Evolutionary conservation across 2,888 invertebrate genomes (phyloP).

Genomic region (Odontocolon sp.): DNA sequence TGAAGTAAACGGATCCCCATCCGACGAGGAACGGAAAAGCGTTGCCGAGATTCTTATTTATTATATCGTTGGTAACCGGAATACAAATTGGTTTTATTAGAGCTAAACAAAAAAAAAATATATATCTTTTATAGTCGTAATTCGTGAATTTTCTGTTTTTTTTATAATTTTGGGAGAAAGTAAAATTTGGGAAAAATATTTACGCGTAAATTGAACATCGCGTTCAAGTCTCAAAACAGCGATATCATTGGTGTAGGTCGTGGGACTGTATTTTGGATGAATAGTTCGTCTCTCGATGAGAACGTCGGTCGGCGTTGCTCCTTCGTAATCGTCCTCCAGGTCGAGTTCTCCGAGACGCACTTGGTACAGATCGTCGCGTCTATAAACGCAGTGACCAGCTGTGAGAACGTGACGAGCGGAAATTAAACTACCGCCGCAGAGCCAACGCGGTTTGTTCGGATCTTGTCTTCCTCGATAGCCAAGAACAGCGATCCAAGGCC

Average conservation of each 20-base stretch:
- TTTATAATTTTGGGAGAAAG: too few relatives aligned
- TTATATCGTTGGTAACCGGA: constrained; percentile 83
- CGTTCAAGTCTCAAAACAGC: constrained; percentile 86
- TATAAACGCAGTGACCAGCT: constrained; percentile 88
- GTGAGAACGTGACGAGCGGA: constrained; percentile 88
- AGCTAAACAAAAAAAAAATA: constrained; percentile 81
- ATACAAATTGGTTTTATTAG: constrained; percentile 89
- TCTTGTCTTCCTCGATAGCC: constrained; percentile 84
- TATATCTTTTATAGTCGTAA: neutral
- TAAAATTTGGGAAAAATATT: too few relatives aligned
- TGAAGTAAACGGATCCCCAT: constrained; percentile 89
- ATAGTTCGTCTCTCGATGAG: constrained; percentile 83
- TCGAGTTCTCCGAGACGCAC: constrained; percentile 91
- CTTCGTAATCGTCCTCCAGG: constrained; percentile 86
- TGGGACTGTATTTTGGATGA: constrained; percentile 87
- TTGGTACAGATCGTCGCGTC: constrained; percentile 84
- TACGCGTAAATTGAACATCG: constrained; percentile 84
- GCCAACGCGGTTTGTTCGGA: constrained; percentile 80
- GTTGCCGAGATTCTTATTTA: constrained; percentile 83
- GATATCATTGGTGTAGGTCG: constrained; percentile 88
- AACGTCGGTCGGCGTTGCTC: constrained; percentile 84
- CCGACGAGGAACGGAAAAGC: constrained; percentile 89
- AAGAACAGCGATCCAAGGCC: constrained; percentile 91
- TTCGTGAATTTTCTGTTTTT: neutral
- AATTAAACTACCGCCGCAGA: constrained; percentile 88